phyloP scores from a whole-genome alignment of 2,113 vertebrate genomes.

The Phrynocephalus versicolor region DNA sequence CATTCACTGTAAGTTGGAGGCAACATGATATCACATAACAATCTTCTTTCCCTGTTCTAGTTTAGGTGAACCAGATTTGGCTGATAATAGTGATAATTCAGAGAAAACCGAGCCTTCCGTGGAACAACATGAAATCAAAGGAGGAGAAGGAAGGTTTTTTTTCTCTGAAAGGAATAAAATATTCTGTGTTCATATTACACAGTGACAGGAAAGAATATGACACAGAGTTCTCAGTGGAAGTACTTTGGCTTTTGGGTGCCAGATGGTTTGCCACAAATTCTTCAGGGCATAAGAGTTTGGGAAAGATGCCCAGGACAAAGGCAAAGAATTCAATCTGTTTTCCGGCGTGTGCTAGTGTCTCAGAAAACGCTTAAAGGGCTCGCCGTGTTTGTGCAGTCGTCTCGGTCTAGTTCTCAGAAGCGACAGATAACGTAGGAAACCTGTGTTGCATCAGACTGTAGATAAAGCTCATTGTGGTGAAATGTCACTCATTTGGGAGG shows the following conservation, averaged over 20 bases:
- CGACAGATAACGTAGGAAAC: not conserved
- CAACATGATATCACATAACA: not conserved
- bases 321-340: slow-evolving; percentile 14
- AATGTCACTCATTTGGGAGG: not conserved
- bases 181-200: slow-evolving; percentile 7
- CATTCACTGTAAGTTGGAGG: too few relatives aligned
- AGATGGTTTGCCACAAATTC: slow-evolving; percentile 32
- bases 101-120: not conserved
- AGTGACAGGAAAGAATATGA: not conserved
- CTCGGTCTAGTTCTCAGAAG: not conserved
- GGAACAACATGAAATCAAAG: not conserved
- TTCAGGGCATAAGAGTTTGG: not conserved
- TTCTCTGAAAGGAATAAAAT: not conserved
- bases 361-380: slow-evolving; percentile 5
- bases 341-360: slow-evolving; percentile 6
- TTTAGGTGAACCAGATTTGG: slow-evolving; percentile 19
- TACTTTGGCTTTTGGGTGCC: slow-evolving; percentile 31
- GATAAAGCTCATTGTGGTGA: too few relatives aligned
- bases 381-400: not conserved
- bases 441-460: not conserved
- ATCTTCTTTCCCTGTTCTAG: not conserved
- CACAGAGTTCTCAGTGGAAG: not conserved
- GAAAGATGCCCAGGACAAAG: slow-evolving; percentile 33
- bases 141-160: not conserved
- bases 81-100: slow-evolving; percentile 20